These are phyloP conservation scores for Loris lydekkerianus DNA, from an alignment of 2,797 vertebrate genomes.

Conservation along the genomic window DNA sequence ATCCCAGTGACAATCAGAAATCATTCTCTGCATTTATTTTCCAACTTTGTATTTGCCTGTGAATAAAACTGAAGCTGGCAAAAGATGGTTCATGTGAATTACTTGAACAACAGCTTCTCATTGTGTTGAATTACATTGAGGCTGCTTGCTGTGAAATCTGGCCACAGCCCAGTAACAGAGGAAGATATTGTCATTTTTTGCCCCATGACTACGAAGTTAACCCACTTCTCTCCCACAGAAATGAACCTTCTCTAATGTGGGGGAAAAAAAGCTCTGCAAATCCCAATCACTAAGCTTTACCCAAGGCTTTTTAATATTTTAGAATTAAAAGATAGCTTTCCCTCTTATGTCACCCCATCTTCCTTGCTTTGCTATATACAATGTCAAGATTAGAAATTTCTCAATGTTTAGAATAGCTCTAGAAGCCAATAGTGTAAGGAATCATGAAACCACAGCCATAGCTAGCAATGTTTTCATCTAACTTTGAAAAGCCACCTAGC, in stretches of 20 bases:
- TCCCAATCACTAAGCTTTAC: background rate
- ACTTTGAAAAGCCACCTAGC: background rate
- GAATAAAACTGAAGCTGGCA: conserved; percentile 75
- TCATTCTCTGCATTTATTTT: conserved; percentile 77
- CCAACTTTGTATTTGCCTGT: conserved; percentile 65
- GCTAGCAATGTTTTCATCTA: background rate
- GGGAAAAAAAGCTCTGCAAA: background rate
- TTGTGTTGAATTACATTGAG: conserved; percentile 71
- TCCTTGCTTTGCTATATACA: background rate
- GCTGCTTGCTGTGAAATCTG: conserved; percentile 68
- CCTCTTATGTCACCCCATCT: background rate
- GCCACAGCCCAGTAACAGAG: conserved; percentile 59
- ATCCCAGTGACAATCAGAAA: conserved; percentile 68
- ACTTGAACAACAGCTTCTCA: conserved; percentile 72
- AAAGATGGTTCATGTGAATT: conserved; percentile 70
- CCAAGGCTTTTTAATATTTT: background rate
- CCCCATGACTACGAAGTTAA: conserved; percentile 37
- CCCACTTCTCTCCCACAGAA: conserved; percentile 44
- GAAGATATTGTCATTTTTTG: conserved; percentile 56
- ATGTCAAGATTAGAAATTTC: background rate
- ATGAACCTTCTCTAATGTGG: background rate
- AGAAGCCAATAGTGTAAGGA: background rate
- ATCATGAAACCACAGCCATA: background rate
- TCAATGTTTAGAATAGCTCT: background rate
- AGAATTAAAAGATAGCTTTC: background rate